A percentile compares a stretch with the other conserved stretches of the same genome.
Evolutionary conservation across 2,888 invertebrate species (phyloP).

Genomic region (Aleiodes alternator): DNA sequence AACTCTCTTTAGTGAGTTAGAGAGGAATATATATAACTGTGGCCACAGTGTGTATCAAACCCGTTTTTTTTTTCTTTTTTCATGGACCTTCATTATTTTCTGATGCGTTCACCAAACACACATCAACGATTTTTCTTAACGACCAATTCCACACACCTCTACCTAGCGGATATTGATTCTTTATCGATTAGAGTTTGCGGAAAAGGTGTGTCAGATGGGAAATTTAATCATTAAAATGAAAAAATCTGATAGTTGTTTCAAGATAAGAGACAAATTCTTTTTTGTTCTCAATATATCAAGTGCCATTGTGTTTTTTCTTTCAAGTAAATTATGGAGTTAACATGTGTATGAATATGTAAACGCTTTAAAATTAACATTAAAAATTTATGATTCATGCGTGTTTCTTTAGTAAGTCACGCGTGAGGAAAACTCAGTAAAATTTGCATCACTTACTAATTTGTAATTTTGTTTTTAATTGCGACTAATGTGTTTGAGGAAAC

Average conservation of each 20-base stretch:
- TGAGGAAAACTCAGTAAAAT: slow-evolving; percentile 17
- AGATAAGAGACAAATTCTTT: slow-evolving; percentile 1
- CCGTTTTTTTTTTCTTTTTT: slow-evolving; percentile 32
- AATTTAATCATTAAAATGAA: neutral
- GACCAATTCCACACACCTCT: slow-evolving; percentile 64
- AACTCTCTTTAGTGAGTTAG: slow-evolving; percentile 2
- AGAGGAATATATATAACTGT: slow-evolving; percentile 40
- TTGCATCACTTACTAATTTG: slow-evolving; percentile 10
- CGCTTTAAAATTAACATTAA: neutral
- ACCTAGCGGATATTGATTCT: slow-evolving; percentile 67
- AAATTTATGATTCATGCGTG: slow-evolving; percentile 23
- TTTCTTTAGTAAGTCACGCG: neutral
- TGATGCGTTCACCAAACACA: slow-evolving; percentile 49
- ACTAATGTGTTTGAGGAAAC: slow-evolving; percentile 3
- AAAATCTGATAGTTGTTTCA: neutral
- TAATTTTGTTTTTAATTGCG: slow-evolving; percentile 13
- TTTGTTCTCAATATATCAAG: slow-evolving; percentile 10
- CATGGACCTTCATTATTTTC: slow-evolving; percentile 71
- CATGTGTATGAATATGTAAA: no score
- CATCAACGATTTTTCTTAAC: slow-evolving; percentile 62
- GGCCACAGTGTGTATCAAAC: slow-evolving; percentile 67
- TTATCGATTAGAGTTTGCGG: slow-evolving; percentile 66
- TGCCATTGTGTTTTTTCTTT: neutral
- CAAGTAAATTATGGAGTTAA: neutral
- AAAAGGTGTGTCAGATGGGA: slow-evolving; percentile 55